Conservation (phyloP, 2,888 invertebrate species). For the Ganaspis brasiliensis region DNA sequence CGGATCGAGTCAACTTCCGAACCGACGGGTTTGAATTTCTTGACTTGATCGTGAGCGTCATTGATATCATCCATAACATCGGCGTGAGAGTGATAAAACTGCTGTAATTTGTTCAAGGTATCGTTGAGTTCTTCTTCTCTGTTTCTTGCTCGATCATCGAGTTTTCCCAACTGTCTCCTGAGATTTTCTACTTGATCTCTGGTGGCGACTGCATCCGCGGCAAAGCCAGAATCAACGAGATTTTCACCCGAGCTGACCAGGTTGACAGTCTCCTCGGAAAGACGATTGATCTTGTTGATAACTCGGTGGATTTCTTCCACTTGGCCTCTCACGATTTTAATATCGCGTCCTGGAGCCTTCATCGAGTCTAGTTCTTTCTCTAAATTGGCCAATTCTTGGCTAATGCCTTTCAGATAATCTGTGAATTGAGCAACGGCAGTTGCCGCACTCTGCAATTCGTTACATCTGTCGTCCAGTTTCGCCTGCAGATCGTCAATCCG, state of each 20-base stretch:
- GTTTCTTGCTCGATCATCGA: slow-evolving; percentile 90
- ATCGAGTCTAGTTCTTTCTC: slow-evolving; percentile 93
- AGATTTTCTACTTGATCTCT: slow-evolving; percentile 91
- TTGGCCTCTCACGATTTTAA: slow-evolving; percentile 91
- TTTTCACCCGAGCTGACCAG: slow-evolving; percentile 88
- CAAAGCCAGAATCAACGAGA: slow-evolving; percentile 92
- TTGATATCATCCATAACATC: slow-evolving; percentile 89
- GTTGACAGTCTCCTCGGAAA: slow-evolving; percentile 85
- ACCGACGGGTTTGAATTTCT: slow-evolving; percentile 92
- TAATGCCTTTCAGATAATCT: slow-evolving; percentile 91
- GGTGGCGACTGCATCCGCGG: slow-evolving; percentile 90
- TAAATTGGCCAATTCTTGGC: slow-evolving; percentile 88
- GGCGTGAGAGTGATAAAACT: slow-evolving; percentile 91
- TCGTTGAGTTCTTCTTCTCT: slow-evolving; percentile 91
- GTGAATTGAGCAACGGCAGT: slow-evolving; percentile 94
- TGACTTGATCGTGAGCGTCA: slow-evolving; percentile 89
- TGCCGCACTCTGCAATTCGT: slow-evolving; percentile 91
- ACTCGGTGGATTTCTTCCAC: slow-evolving; percentile 89
- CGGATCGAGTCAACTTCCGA: slow-evolving; percentile 96
- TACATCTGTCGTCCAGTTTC: slow-evolving; percentile 89
- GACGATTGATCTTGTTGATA: slow-evolving; percentile 85
- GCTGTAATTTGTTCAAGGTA: slow-evolving; percentile 89
- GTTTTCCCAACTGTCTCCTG: slow-evolving; percentile 88
- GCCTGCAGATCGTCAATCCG: slow-evolving; percentile 89
- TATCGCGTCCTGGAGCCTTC: slow-evolving; percentile 93